phyloP scores from a whole-genome alignment of 2,888 invertebrate species.

The Heliconius ethilla region DNA sequence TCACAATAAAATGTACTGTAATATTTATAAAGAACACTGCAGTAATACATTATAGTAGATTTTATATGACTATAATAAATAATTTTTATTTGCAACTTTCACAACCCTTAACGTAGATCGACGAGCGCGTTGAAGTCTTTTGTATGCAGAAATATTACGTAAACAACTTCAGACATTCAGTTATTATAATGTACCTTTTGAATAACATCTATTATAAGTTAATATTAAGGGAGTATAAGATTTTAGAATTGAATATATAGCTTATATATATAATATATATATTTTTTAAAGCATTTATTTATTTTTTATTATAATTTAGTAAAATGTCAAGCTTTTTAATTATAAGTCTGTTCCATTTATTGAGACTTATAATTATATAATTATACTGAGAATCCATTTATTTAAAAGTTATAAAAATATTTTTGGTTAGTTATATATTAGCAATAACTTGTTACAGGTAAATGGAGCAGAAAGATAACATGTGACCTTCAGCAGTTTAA shows the following conservation, averaged over 20 bases:
- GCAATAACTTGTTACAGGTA: slow-evolving; percentile 36
- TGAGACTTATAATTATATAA: no score
- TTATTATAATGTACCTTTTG: background rate
- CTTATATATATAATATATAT: background rate
- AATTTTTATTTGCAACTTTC: slow-evolving; percentile 13
- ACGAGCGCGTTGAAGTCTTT: slow-evolving; percentile 33
- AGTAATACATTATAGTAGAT: no score
- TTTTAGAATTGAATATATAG: background rate
- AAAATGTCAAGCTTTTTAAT: background rate
- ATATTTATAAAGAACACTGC: background rate
- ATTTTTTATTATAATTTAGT: background rate
- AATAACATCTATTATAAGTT: background rate
- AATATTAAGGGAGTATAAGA: background rate
- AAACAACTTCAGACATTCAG: background rate
- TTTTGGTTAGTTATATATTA: slow-evolving; percentile 20
- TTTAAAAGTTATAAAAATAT: background rate
- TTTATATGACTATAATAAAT: background rate
- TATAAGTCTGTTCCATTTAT: no score
- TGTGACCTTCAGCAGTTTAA: slow-evolving; percentile 32
- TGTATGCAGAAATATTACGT: slow-evolving; percentile 10
- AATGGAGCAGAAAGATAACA: slow-evolving; percentile 45
- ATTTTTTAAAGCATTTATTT: background rate
- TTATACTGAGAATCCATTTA: slow-evolving; percentile 1
- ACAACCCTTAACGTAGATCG: slow-evolving; percentile 19
- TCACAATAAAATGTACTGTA: background rate